Percentiles rank a stretch among this genome's conserved stretches.
phyloP scores from a whole-genome alignment of 2,113 vertebrate genomes.

The Marmota monax region DNA sequence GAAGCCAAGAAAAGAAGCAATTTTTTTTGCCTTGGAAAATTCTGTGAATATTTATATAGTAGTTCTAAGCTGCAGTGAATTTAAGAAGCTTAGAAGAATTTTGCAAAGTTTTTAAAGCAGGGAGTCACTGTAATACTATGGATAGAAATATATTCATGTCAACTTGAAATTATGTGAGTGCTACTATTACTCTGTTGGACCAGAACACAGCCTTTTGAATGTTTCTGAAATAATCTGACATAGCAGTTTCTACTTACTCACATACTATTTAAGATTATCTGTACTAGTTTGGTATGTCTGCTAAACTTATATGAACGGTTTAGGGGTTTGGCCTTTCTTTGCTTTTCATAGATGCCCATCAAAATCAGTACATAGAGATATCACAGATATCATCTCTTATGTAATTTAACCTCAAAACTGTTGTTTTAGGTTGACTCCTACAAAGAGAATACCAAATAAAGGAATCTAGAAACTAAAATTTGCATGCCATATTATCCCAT shows the following conservation, averaged over 20 bases:
- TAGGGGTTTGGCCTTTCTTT: background rate
- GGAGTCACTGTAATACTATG: constrained; percentile 48
- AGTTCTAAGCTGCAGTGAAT: constrained; percentile 80
- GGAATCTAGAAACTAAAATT: background rate
- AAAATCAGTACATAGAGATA: background rate
- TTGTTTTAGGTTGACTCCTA: constrained; percentile 11
- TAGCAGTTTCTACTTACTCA: constrained; percentile 35
- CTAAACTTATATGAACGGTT: constrained; percentile 47
- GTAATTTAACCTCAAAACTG: background rate
- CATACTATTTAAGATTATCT: background rate
- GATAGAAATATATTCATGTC: constrained; percentile 58
- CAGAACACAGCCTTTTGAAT: constrained; percentile 17
- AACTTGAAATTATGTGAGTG: constrained; percentile 33
- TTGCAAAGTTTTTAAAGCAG: constrained; percentile 77
- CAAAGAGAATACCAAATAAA: constrained; percentile 25
- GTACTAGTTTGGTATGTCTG: background rate
- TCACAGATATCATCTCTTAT: background rate
- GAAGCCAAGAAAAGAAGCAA: constrained; percentile 77
- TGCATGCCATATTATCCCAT: background rate
- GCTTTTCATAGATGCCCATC: constrained; percentile 29
- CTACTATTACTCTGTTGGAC: background rate
- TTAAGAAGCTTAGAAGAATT: constrained; percentile 85
- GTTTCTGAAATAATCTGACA: constrained; percentile 17
- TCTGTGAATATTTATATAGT: constrained; percentile 85
- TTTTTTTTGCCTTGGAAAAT: constrained; percentile 82